Percentiles rank a stretch among this genome's conserved stretches.
Conservation (phyloP, 2,888 invertebrate genomes). For the Epiblema foenella region DNA sequence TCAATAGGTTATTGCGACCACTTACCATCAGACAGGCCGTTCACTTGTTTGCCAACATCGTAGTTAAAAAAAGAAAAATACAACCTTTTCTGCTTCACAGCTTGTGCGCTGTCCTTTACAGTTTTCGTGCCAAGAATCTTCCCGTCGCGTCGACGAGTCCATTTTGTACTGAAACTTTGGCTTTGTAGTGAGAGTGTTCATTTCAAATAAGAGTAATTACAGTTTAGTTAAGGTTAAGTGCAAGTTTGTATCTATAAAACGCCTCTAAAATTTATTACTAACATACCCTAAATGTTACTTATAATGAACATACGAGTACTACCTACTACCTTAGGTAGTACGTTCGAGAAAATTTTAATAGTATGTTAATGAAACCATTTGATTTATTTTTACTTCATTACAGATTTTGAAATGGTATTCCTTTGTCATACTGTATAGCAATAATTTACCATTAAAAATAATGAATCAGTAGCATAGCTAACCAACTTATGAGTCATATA, state of each 20-base stretch:
- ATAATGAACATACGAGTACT: too few relatives aligned
- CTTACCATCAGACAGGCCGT: conserved; percentile 1
- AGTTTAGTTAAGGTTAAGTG: conserved; percentile 1
- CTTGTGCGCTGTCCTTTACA: not conserved
- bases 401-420: too few relatives aligned
- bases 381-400: too few relatives aligned
- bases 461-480: too few relatives aligned
- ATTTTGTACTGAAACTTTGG: conserved; percentile 1
- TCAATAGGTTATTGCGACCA: not conserved
- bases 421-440: too few relatives aligned
- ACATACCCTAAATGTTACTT: too few relatives aligned
- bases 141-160: conserved; percentile 12
- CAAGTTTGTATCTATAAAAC: not conserved
- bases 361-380: too few relatives aligned
- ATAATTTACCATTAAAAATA: too few relatives aligned
- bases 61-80: not conserved
- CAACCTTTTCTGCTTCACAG: not conserved
- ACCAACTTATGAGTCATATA: too few relatives aligned
- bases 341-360: too few relatives aligned
- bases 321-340: too few relatives aligned
- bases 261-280: too few relatives aligned
- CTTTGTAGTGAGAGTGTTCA: conserved; percentile 15
- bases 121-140: conserved; percentile 21
- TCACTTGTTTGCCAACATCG: conserved; percentile 4
- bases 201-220: conserved; percentile 20